phyloP scores from a whole-genome alignment of 1,140 invertebrate species.

The Epicauta chinensis region DNA sequence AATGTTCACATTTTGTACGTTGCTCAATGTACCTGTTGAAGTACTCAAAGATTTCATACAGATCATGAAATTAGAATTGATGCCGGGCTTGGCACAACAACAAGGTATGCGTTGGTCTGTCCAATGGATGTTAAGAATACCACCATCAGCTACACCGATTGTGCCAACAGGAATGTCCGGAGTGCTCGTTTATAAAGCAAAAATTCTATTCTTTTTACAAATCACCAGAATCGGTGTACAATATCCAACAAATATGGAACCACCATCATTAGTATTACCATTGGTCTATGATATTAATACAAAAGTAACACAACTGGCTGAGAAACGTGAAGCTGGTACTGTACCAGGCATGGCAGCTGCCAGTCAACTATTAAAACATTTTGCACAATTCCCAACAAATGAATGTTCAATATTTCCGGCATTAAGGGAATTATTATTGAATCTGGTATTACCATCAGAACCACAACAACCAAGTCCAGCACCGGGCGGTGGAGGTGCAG shows the following conservation, averaged over 20 bases:
- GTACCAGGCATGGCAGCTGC: slow-evolving; percentile 58
- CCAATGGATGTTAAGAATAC: slow-evolving; percentile 85
- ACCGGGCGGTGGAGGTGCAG: slow-evolving; percentile 25
- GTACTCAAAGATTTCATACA: slow-evolving; percentile 89
- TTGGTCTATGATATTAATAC: slow-evolving; percentile 81
- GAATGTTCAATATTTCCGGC: slow-evolving; percentile 87
- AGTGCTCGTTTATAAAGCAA: slow-evolving; percentile 73
- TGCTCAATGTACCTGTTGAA: slow-evolving; percentile 73
- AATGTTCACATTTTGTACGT: slow-evolving; percentile 72
- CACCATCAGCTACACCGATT: slow-evolving; percentile 76
- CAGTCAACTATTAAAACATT: slow-evolving; percentile 58
- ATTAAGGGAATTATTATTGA: slow-evolving; percentile 75
- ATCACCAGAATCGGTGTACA: slow-evolving; percentile 66
- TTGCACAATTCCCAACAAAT: slow-evolving; percentile 50
- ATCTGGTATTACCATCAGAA: slow-evolving; percentile 60
- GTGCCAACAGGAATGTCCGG: slow-evolving; percentile 79
- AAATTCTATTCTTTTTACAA: slow-evolving; percentile 86
- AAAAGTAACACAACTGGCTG: slow-evolving; percentile 80
- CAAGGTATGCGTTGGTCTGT: slow-evolving; percentile 69
- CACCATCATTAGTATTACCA: slow-evolving; percentile 75
- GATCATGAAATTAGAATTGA: slow-evolving; percentile 77
- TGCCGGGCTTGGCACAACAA: slow-evolving; percentile 59
- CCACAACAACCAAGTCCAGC: slow-evolving; percentile 43
- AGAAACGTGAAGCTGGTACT: slow-evolving; percentile 62
- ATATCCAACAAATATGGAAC: slow-evolving; percentile 58